Evolutionary conservation across 2,888 invertebrate species (phyloP), one percentile per base, ranked within the genome.

Genomic region (Junonia oenone): DNA sequence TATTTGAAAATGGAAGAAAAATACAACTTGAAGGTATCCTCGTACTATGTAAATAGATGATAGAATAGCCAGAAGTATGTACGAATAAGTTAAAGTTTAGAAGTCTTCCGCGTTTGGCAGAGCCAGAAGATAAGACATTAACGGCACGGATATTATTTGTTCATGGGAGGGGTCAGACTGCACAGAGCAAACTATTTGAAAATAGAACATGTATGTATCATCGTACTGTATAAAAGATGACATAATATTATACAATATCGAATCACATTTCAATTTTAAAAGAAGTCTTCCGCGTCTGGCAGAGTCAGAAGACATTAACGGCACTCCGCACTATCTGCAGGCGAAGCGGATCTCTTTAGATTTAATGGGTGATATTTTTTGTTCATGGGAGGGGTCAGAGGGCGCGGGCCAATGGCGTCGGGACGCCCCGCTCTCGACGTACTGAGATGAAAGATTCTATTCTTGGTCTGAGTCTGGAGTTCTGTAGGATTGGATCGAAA

Each of bases 371-470:
- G 77, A 83, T 86, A 80, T 83, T 85, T 86, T 87, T 83, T 79
- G 73, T 82, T 79, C 78, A 78, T 85, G 88, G 88, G 87, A 76
- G 85, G 89, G 89, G 88, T 88, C 76, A 85, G 76, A 86, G 90
- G 88, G 88, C 65, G 72, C 65, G 77, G 80, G 76, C 86, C 87
- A 87, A 87, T 88, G 63, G 70, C 72, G 72, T 69, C 69, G 66
- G 67, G 72, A 70, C 75, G 64, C 64, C 75, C 71, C 72, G 64
- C 66, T 74, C 70, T 61, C 71, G 73, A 72, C 71, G 69, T 69
- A 80, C 76, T 63, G 81, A 75, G 85, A 84, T 69, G 78, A 73
- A 71, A 66, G 71, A 76, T 76, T 76, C 82, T 88, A 88, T 87
- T 88, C 78, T 76, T 77, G 80, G 77, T 49, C 55, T 26, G 43